A percentile compares a stretch with the other conserved stretches of the same genome.
phyloP scores from a whole-genome alignment of 2,113 vertebrate genomes.

The Thomomys bottae region DNA sequence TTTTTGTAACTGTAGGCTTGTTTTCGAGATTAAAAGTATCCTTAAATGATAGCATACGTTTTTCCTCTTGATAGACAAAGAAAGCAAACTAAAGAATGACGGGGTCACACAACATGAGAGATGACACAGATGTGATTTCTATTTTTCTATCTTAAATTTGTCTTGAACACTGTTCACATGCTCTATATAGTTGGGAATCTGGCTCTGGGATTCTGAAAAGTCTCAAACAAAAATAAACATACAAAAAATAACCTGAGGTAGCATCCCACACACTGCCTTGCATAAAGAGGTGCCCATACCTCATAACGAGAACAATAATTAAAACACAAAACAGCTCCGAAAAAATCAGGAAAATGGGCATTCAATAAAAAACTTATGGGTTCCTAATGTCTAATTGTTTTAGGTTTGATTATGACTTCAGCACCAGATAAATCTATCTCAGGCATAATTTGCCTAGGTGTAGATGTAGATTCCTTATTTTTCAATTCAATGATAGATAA shows the following conservation, averaged over 20 bases:
- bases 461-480: neutral
- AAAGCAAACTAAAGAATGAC: neutral
- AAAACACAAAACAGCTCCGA: neutral
- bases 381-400: neutral
- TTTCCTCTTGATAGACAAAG: neutral
- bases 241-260: neutral
- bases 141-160: neutral
- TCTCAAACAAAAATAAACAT: too few species aligned
- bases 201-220: too few species aligned
- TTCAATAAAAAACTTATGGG: too few species aligned
- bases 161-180: neutral
- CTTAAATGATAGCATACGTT: neutral
- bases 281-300: neutral
- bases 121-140: neutral
- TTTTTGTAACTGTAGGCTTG: neutral
- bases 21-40: neutral
- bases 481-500: neutral
- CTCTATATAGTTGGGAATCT: accelerated
- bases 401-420: neutral
- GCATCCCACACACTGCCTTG: accelerated
- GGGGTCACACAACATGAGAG: neutral
- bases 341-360: too few species aligned
- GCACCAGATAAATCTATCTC: neutral
- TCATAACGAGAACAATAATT: neutral
- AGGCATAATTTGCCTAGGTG: neutral